These are phyloP conservation scores for Fringilla coelebs DNA, from an alignment of 2,797 vertebrate species.

Conservation along the genomic window DNA sequence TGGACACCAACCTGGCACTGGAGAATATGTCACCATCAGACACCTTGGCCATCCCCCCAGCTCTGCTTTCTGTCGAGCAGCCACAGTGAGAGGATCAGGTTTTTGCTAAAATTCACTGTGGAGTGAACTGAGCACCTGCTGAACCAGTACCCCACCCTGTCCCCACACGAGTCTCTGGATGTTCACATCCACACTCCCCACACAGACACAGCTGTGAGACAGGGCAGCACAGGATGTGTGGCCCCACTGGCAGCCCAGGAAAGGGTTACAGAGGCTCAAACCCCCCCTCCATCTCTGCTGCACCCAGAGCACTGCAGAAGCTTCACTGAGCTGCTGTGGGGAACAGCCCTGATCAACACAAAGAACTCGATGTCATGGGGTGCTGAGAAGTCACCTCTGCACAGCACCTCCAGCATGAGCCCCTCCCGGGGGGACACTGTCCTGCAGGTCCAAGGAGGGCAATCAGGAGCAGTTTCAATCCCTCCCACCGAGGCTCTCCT, in stretches of 20 bases:
- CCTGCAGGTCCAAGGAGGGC: background rate
- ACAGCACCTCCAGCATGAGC: background rate
- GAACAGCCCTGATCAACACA: background rate
- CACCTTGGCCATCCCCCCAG: background rate
- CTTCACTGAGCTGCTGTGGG: background rate
- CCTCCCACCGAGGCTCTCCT: background rate
- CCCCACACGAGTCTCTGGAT: fast-evolving
- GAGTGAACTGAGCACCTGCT: fast-evolving
- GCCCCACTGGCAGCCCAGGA: fast-evolving
- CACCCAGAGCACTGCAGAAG: background rate
- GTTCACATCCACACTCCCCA: background rate
- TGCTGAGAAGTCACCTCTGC: background rate
- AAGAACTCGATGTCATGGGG: fast-evolving
- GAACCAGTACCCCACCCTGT: background rate
- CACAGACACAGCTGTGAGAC: background rate
- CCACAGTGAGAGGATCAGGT: background rate
- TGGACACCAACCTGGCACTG: background rate
- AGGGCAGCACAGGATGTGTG: background rate
- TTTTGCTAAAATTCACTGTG: background rate
- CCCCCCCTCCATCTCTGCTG: background rate
- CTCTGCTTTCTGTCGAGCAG: background rate
- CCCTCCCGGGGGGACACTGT: fast-evolving
- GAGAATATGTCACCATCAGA: background rate
- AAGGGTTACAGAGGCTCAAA: background rate
- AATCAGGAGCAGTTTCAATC: background rate